Evolutionary conservation across 2,113 vertebrate genomes (phyloP).

Genomic region (Maylandia zebra): DNA sequence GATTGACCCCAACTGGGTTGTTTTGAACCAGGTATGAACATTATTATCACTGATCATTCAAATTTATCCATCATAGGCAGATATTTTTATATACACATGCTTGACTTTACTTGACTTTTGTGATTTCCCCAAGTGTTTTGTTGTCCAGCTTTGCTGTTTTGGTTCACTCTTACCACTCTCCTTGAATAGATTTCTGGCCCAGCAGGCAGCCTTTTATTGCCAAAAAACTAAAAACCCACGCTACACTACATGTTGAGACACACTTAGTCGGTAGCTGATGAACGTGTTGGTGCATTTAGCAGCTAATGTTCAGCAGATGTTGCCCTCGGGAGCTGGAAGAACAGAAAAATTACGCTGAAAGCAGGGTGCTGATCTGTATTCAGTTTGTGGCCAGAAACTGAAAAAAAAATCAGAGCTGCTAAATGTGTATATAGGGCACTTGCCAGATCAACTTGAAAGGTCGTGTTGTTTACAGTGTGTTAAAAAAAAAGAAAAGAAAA

Average conservation of each 20-base stretch:
- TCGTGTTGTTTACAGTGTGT: neutral
- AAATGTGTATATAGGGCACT: neutral
- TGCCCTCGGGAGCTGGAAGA: neutral
- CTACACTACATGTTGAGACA: neutral
- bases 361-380: neutral
- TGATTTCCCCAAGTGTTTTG: neutral
- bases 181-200: neutral
- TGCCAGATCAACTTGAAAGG: neutral
- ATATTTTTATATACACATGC: neutral
- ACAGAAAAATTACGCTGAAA: neutral
- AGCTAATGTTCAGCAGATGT: neutral
- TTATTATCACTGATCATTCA: neutral
- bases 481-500: neutral
- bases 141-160: neutral
- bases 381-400: neutral
- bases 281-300: neutral
- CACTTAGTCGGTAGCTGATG: neutral
- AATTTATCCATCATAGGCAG: neutral
- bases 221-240: neutral
- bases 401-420: neutral
- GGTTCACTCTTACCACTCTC: neutral
- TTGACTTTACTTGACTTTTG: neutral
- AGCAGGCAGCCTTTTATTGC: neutral
- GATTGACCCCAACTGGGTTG: conserved; percentile 98
- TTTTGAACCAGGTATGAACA: conserved; percentile 85